Conservation (phyloP, 1,140 invertebrate species). For the Ephestia elutella region DNA sequence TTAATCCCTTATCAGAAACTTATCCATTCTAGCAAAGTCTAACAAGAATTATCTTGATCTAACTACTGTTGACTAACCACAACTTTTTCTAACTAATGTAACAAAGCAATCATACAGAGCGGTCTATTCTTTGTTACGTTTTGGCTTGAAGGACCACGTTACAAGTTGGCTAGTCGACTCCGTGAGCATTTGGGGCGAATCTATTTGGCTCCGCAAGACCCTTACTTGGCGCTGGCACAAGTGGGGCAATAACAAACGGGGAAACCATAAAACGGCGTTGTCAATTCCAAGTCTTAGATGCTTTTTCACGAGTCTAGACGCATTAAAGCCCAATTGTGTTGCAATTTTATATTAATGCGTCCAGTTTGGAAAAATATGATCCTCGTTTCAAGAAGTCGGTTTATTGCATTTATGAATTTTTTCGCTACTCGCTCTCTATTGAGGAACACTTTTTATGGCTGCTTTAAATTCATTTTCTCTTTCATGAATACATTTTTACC, state of each 20-base stretch:
- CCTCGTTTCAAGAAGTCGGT: not conserved
- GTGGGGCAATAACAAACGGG: conserved; percentile 51
- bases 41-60: no score
- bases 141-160: not conserved
- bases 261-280: conserved; percentile 32
- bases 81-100: no score
- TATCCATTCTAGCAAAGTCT: no score
- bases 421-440: not conserved
- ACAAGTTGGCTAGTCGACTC: not conserved
- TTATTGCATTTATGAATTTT: conserved; percentile 6
- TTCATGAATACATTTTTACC: not conserved
- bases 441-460: not conserved
- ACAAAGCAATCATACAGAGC: no score
- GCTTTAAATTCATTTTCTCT: not conserved
- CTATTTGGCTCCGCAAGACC: conserved; percentile 12
- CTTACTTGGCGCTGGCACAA: conserved; percentile 36
- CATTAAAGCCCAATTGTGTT: conserved; percentile 27
- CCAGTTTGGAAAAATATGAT: conserved; percentile 7
- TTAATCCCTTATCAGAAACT: no score
- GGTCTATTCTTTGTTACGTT: not conserved
- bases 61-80: no score
- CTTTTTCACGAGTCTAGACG: conserved; percentile 38
- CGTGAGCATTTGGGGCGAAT: conserved; percentile 7
- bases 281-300: conserved; percentile 36
- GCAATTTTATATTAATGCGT: conserved; percentile 16